A percentile compares a stretch with the other conserved stretches of the same genome.
These are phyloP conservation scores for Pemphredon lugubris DNA, from an alignment of 2,888 invertebrate genomes.

Conservation along the genomic window DNA sequence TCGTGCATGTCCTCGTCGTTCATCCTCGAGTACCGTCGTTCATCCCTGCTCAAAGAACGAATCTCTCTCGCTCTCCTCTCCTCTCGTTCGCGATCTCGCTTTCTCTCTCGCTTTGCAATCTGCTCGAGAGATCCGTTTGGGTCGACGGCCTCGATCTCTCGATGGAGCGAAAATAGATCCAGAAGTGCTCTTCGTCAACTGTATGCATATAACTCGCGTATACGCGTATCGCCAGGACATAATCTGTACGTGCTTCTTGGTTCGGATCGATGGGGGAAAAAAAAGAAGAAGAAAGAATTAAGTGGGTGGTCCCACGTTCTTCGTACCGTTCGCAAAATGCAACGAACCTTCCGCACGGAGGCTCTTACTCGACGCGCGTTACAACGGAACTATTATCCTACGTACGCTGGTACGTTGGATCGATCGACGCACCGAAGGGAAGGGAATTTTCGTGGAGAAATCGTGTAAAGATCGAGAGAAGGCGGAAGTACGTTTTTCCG, in stretches of 20 bases:
- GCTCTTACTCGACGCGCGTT: too few relatives aligned
- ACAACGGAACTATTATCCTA: too few relatives aligned
- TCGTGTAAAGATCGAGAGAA: too few relatives aligned
- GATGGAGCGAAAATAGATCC: constrained; percentile 68
- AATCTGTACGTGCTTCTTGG: constrained; percentile 48
- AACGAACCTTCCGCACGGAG: neutral
- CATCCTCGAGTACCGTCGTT: constrained; percentile 2
- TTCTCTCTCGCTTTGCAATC: constrained; percentile 37
- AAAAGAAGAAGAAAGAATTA: constrained; percentile 40
- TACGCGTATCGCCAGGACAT: constrained; percentile 54
- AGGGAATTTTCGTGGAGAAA: too few relatives aligned
- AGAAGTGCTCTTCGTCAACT: constrained; percentile 67
- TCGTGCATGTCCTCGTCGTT: constrained; percentile 22
- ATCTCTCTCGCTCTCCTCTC: constrained; percentile 22
- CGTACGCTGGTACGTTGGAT: too few relatives aligned
- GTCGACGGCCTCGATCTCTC: constrained; percentile 69
- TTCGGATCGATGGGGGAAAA: too few relatives aligned
- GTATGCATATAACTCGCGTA: too few relatives aligned
- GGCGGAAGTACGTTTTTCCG: too few relatives aligned
- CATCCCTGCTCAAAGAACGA: constrained; percentile 18
- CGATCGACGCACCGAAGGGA: too few relatives aligned
- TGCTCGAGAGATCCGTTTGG: constrained; percentile 63
- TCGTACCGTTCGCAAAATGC: constrained; percentile 2
- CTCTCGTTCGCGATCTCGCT: constrained; percentile 24
- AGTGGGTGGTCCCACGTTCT: constrained; percentile 2